Evolutionary conservation across 2,113 vertebrate genomes (phyloP).

Genomic region (Hippopotamus amphibius): DNA sequence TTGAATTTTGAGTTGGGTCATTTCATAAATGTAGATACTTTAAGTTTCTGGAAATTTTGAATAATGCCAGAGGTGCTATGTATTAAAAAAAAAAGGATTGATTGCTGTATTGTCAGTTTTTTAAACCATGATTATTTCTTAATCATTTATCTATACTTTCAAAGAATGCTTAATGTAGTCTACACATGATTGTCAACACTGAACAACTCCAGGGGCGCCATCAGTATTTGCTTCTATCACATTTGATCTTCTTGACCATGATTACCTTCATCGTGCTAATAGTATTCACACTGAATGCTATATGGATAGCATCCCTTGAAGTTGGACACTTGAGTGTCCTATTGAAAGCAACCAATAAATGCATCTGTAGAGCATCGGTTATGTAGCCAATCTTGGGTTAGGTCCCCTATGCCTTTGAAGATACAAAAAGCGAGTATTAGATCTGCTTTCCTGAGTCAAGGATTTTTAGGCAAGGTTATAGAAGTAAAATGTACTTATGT

Average conservation of each 20-base stretch:
- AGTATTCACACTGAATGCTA: neutral
- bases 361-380: neutral
- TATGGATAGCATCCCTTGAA: neutral
- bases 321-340: neutral
- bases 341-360: neutral
- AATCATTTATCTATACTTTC: neutral
- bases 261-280: neutral
- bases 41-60: neutral
- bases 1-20: neutral
- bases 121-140: neutral
- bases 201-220: neutral
- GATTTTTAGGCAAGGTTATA: neutral
- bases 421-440: neutral
- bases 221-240: neutral
- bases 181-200: neutral
- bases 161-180: slow-evolving; percentile 8
- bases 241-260: neutral
- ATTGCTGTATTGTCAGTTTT: neutral
- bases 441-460: neutral
- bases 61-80: neutral
- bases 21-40: neutral
- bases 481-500: neutral
- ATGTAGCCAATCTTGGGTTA: neutral
- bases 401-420: neutral
- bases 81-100: neutral